These are phyloP conservation scores for Cremastinae sp. DNA, from an alignment of 2,888 invertebrate species.

Conservation along the genomic window DNA sequence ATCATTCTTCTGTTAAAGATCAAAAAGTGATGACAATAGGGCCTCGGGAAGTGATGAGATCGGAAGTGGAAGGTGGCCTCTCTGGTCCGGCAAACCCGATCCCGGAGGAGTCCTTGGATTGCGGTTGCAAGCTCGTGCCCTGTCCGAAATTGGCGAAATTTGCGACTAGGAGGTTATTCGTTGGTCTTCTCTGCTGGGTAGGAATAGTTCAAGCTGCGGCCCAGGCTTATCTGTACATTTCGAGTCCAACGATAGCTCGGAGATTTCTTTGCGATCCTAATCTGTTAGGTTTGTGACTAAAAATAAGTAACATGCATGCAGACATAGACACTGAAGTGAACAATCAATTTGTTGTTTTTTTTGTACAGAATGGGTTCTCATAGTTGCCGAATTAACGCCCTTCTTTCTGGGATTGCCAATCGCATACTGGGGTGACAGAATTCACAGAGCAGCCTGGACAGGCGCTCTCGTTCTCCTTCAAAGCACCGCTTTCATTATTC, in stretches of 20 bases:
- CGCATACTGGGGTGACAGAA: conserved; percentile 83
- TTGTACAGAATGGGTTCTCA: conserved; percentile 83
- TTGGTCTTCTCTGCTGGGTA: conserved; percentile 73
- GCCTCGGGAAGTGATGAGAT: conserved; percentile 74
- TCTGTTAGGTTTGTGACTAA: conserved; percentile 70
- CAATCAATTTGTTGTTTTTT: conserved; percentile 41
- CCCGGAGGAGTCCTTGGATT: conserved; percentile 75
- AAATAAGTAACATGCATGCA: neutral
- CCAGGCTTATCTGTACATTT: conserved; percentile 72
- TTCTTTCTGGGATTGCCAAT: conserved; percentile 82
- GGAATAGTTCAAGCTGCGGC: conserved; percentile 75
- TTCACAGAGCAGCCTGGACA: conserved; percentile 84
- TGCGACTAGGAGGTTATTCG: conserved; percentile 74
- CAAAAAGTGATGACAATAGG: conserved; percentile 71
- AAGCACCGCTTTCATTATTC: conserved; percentile 80
- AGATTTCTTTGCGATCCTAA: conserved; percentile 74
- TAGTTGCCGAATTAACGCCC: conserved; percentile 82
- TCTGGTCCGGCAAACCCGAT: conserved; percentile 77
- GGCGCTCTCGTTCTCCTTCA: conserved; percentile 83
- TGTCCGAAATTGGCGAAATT: conserved; percentile 76
- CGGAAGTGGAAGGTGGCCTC: conserved; percentile 74
- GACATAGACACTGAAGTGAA: too few relatives aligned
- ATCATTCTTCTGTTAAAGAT: conserved; percentile 7
- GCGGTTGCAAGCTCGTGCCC: conserved; percentile 75
- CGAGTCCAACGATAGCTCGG: conserved; percentile 74